Evolutionary conservation across 1,140 invertebrate genomes (phyloP), one percentile per base, ranked within the genome.

Genomic region (Scaptomyza montana): DNA sequence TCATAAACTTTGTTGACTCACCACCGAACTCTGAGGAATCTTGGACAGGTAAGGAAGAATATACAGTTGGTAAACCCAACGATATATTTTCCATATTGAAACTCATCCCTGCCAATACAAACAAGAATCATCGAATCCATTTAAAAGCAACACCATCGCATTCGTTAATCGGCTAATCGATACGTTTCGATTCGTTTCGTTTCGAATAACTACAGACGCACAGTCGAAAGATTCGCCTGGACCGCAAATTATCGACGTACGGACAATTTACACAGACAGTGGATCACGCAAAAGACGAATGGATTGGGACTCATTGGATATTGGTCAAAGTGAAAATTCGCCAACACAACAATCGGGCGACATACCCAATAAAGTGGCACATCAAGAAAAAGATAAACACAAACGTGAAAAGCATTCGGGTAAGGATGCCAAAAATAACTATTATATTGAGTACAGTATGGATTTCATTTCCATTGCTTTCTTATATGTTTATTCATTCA

Each of bases 221-320:
- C 82, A 82, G 61, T 91, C 90, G 43, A 91, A 91, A 77, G 90
- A 79, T 43, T 91, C 90, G 39, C 90, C 90, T 53, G 90, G 90
- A 78, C 91, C 91, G 25, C 90, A 90, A 62, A 92, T 92, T 16
- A 92, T 92, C 45, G 90, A 92, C 89, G 90, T 92, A 45, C 82
- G 91, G 50, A 92, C 90, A 60, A 92, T 92, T 78, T 92, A 91
- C 57, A 78, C 91, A 51, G 78, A 78, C 41, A 79, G 81, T 74
- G 87, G 85, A 47, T 85, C 91, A 63, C 90, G 91, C 78, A 92
- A 92, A 84, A 92, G 91, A 90, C 91, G 91, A 91, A 92, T 92
- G 91, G 91, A 92, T 92, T 92, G 91, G 91, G 90, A 92, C 70
- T 86, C 91, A 60, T 80, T 92, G 72, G 91, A 92, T 71, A 90